phyloP scores from a whole-genome alignment of 2,888 invertebrate genomes.

The Sipha maydis region DNA sequence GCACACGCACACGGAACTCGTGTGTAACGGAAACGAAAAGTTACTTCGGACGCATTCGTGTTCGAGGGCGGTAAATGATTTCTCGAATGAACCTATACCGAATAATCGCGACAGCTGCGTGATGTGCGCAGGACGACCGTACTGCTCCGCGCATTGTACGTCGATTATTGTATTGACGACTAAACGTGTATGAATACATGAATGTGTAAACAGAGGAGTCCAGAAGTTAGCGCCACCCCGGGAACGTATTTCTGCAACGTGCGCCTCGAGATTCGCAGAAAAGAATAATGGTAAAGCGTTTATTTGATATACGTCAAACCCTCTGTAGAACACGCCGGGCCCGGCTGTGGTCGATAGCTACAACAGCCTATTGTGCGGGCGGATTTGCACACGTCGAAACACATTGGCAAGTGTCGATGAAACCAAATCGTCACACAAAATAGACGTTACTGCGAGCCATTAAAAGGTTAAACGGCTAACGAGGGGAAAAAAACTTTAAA shows the following conservation, averaged over 20 bases:
- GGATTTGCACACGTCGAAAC: not conserved
- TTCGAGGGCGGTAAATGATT: no score
- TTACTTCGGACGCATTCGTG: not conserved
- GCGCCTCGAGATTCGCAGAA: not conserved
- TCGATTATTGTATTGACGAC: not conserved
- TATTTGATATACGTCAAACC: not conserved
- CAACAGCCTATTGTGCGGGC: not conserved
- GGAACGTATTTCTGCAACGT: not conserved
- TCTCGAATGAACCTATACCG: no score
- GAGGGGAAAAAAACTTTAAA: not conserved
- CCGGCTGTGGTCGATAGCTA: slow-evolving; percentile 4
- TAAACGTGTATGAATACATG: no score
- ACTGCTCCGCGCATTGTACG: no score
- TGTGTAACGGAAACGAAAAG: not conserved
- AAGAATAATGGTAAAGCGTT: slow-evolving; percentile 2
- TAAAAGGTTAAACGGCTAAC: not conserved
- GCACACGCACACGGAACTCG: no score
- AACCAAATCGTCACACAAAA: not conserved
- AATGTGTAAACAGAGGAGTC: no score
- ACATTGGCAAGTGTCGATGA: no score
- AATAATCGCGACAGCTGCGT: no score
- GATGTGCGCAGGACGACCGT: no score
- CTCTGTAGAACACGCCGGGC: not conserved
- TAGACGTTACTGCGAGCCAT: not conserved
- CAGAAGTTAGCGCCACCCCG: not conserved